Percentiles rank a stretch among this genome's conserved stretches.
Evolutionary conservation across 2,113 vertebrate genomes (phyloP).

Genomic region (Protobothrops mucrosquamatus): DNA sequence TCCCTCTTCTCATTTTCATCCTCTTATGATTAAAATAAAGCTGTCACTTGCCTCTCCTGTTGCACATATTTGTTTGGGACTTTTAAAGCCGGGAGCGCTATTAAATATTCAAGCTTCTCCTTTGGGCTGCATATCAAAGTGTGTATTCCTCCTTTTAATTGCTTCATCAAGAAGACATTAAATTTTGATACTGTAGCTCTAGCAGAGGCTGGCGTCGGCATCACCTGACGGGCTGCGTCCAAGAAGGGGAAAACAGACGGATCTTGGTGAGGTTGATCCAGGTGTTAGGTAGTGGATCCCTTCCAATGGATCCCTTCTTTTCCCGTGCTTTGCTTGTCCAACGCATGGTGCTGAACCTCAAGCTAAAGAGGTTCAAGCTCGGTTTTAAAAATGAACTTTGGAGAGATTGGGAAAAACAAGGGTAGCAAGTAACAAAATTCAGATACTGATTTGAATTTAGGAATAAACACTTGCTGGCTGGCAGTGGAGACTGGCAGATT

Average conservation of each 20-base stretch:
- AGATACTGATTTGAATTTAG: neutral
- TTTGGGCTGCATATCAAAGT: slow-evolving; percentile 53
- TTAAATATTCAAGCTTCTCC: slow-evolving; percentile 62
- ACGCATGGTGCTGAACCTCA: neutral
- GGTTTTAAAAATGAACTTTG: neutral
- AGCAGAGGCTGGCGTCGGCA: slow-evolving; percentile 33
- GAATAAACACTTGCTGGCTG: neutral
- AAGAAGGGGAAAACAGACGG: slow-evolving; percentile 26
- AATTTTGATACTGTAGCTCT: slow-evolving; percentile 51
- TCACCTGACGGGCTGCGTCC: slow-evolving; percentile 42
- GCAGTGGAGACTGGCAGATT: neutral
- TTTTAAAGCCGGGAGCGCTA: slow-evolving; percentile 58
- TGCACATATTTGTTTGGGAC: slow-evolving; percentile 49
- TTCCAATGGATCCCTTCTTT: neutral
- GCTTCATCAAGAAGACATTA: slow-evolving; percentile 55
- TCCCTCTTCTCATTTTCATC: neutral
- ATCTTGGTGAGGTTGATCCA: neutral
- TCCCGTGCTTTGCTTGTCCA: neutral
- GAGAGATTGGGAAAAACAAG: neutral
- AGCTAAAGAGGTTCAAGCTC: no score
- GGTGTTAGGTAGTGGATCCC: neutral
- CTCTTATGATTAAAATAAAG: slow-evolving; percentile 49
- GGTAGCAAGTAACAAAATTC: neutral
- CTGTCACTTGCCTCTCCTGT: slow-evolving; percentile 52
- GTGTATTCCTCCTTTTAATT: slow-evolving; percentile 58